Evolutionary conservation across 2,797 vertebrate genomes (phyloP).

Genomic region (Jordanella pulchra): DNA sequence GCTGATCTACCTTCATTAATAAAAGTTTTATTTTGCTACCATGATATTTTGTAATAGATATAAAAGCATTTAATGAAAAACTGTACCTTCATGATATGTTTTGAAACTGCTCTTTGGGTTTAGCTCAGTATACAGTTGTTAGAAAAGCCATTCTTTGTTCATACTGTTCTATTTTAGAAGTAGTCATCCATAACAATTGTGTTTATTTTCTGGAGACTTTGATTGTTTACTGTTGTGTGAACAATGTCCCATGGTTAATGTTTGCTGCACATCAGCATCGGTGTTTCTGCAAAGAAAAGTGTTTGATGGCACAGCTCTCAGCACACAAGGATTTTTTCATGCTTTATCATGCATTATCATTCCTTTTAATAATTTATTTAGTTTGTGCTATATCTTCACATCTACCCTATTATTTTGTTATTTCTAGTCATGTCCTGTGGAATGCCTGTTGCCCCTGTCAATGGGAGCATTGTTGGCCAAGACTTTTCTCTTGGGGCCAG

Average conservation of each 20-base stretch:
- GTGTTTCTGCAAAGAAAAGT: conserved; percentile 17
- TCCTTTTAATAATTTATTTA: neutral
- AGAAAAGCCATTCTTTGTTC: conserved; percentile 30
- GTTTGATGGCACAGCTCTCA: conserved; percentile 32
- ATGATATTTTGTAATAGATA: conserved; percentile 1
- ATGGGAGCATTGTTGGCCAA: conserved; percentile 90
- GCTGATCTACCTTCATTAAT: neutral
- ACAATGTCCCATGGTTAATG: conserved; percentile 50
- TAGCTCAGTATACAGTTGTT: too few species aligned
- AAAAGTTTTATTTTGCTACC: neutral
- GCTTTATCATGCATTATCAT: conserved; percentile 11
- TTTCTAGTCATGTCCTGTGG: conserved; percentile 92
- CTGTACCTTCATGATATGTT: conserved; percentile 14
- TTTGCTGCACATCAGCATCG: conserved; percentile 54
- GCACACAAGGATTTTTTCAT: conserved; percentile 25
- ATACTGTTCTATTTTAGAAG: conserved; percentile 48
- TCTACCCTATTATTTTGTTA: neutral
- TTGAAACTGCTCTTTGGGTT: too few species aligned
- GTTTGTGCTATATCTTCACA: neutral
- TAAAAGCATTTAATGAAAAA: conserved; percentile 13
- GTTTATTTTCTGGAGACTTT: conserved; percentile 44
- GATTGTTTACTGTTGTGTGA: conserved; percentile 61
- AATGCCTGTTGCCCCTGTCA: conserved; percentile 87
- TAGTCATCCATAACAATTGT: conserved; percentile 59
- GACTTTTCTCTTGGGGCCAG: conserved; percentile 92